phyloP scores from a whole-genome alignment of 2,113 vertebrate genomes.

The Thomomys bottae region DNA sequence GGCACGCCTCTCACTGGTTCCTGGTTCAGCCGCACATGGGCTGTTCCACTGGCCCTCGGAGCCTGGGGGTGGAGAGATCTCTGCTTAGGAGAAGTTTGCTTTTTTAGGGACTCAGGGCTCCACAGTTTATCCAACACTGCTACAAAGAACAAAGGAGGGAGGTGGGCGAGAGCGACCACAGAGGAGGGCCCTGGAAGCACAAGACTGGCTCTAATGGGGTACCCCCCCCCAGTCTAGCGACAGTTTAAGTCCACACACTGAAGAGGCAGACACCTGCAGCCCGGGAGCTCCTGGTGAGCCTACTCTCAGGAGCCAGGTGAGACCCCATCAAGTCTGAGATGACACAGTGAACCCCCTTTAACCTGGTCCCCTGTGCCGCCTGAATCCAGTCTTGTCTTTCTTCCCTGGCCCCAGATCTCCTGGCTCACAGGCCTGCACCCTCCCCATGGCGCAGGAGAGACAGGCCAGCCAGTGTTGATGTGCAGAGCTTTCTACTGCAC shows the following conservation, averaged over 20 bases:
- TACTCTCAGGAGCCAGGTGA: neutral
- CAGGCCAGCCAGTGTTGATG: no score
- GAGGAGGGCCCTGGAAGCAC: neutral
- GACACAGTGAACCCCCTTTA: neutral
- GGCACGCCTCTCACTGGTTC: constrained; percentile 52
- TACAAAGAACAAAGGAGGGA: neutral
- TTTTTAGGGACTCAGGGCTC: neutral
- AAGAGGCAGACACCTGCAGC: neutral
- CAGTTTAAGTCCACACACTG: neutral
- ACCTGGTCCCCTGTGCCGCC: neutral
- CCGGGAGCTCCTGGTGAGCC: neutral
- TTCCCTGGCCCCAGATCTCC: neutral
- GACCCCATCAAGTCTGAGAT: neutral
- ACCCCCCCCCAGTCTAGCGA: neutral
- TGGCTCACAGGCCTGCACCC: neutral
- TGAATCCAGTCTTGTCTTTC: neutral
- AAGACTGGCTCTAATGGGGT: neutral
- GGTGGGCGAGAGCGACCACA: neutral
- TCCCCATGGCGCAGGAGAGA: neutral
- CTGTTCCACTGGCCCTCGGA: constrained; percentile 53
- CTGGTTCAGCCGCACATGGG: constrained; percentile 60
- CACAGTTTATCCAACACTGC: neutral
- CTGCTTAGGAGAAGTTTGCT: neutral
- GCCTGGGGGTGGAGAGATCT: neutral
- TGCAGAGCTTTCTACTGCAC: neutral